These are phyloP conservation scores for Drosophila quasianomalipes DNA, from an alignment of 2,888 invertebrate genomes.

Conservation along the genomic window DNA sequence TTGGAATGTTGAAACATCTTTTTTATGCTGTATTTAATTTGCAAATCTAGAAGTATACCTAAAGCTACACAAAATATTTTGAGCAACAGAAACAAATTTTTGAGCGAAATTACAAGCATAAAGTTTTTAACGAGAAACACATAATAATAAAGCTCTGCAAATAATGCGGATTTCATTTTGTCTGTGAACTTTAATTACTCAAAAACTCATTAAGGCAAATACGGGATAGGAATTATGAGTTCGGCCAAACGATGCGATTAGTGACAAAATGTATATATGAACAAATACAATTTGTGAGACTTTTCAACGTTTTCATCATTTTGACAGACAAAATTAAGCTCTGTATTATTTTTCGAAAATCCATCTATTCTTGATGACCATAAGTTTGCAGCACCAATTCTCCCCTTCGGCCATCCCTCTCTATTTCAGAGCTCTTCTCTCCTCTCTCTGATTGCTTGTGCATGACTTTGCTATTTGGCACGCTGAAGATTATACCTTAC, in stretches of 20 bases:
- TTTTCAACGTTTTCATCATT: background rate
- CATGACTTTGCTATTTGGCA: constrained; percentile 68
- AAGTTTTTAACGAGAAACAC: background rate
- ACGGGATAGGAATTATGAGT: background rate
- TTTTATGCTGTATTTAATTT: background rate
- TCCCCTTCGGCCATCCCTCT: background rate
- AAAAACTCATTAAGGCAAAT: background rate
- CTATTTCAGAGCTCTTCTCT: background rate
- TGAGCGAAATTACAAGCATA: background rate
- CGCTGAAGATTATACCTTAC: constrained; percentile 63
- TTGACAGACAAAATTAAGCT: background rate
- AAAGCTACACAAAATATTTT: background rate
- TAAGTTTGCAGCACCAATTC: constrained; percentile 2
- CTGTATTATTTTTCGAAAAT: background rate
- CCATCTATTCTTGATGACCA: background rate
- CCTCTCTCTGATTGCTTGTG: background rate
- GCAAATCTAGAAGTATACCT: background rate
- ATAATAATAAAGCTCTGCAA: too few relatives aligned
- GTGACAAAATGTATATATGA: background rate
- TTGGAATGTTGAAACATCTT: background rate
- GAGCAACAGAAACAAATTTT: background rate
- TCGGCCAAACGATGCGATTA: background rate
- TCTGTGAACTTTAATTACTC: background rate
- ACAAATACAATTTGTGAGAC: background rate
- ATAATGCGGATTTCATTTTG: background rate